These are phyloP conservation scores for Ypsolopha sequella DNA, from an alignment of 2,888 invertebrate species.

Conservation along the genomic window DNA sequence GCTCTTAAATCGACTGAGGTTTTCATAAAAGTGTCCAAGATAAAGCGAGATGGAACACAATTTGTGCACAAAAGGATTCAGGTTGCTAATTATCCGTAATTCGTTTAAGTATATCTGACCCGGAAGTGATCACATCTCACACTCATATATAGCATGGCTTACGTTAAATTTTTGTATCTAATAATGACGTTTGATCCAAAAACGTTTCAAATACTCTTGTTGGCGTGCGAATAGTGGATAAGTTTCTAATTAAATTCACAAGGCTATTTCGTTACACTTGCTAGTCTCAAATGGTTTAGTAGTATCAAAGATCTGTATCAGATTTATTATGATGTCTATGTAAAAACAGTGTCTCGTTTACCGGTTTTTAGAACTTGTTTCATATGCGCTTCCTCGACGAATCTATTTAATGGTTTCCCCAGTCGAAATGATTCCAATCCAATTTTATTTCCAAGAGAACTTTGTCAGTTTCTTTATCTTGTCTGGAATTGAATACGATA, in stretches of 20 bases:
- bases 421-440: background rate
- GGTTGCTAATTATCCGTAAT: too few species aligned
- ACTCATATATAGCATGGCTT: too few species aligned
- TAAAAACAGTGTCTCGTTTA: background rate
- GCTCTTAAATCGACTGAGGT: too few species aligned
- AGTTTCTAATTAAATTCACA: background rate
- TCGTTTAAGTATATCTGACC: too few species aligned
- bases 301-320: background rate
- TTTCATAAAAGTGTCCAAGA: too few species aligned
- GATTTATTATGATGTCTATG: background rate
- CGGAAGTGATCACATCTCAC: too few species aligned
- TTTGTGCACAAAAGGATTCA: too few species aligned
- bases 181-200: background rate
- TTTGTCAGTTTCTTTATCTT: too few species aligned
- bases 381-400: background rate
- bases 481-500: too few species aligned
- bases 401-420: background rate
- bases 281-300: background rate
- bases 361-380: background rate
- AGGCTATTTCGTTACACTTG: background rate
- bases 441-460: background rate
- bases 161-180: too few species aligned
- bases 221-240: background rate
- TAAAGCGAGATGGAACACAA: too few species aligned
- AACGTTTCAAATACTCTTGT: background rate